Evolutionary conservation across 1,140 invertebrate species (phyloP).

Genomic region (Drosophila lacteicornis): DNA sequence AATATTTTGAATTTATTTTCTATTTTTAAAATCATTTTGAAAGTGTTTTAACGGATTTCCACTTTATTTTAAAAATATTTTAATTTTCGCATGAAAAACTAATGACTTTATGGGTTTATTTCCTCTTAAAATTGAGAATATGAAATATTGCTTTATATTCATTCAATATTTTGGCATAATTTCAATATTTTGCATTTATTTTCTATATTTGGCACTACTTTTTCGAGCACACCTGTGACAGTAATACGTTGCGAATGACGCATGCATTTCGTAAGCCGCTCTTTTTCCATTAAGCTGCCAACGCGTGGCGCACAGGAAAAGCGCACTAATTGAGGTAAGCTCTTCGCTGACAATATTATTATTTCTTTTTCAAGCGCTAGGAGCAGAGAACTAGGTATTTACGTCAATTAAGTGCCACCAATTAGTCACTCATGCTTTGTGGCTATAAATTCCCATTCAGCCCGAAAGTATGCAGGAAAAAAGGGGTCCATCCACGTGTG

Average conservation of each 20-base stretch:
- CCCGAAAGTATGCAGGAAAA: slow-evolving; percentile 9
- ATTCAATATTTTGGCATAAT: background rate
- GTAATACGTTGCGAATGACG: slow-evolving; percentile 1
- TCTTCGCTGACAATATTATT: slow-evolving; percentile 1
- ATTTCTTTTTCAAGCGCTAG: background rate
- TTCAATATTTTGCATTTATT: background rate
- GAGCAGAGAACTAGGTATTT: background rate
- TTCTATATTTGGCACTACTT: background rate
- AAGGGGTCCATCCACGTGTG: no score
- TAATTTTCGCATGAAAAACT: background rate
- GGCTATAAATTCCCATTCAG: background rate
- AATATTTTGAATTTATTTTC: no score
- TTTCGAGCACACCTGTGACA: slow-evolving; percentile 2
- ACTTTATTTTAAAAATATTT: background rate
- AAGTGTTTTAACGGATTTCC: no score
- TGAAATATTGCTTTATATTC: no score
- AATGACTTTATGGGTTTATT: no score
- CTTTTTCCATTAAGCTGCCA: slow-evolving; percentile 5
- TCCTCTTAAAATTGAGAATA: no score
- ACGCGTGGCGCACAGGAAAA: slow-evolving; percentile 6
- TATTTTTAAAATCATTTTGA: no score
- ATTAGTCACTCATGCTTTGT: slow-evolving; percentile 8
- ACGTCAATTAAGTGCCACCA: slow-evolving; percentile 7
- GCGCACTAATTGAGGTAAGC: slow-evolving; percentile 26
- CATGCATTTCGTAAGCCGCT: slow-evolving; percentile 12